Conservation (phyloP, 2,888 invertebrate species). For the Tromatobia lineatoria region DNA sequence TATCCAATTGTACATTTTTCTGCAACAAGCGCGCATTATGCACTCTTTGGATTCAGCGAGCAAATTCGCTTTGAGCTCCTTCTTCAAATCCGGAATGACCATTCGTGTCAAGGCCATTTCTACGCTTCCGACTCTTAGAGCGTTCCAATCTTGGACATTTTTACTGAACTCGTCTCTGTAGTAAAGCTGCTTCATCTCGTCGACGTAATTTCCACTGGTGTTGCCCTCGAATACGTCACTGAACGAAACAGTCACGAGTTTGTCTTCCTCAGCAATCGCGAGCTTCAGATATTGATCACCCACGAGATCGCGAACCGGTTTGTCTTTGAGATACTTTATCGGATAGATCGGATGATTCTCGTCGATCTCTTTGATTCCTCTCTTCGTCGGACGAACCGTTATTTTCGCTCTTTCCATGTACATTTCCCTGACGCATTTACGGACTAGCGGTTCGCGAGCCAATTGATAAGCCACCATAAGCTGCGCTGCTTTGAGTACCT, state of each 20-base stretch:
- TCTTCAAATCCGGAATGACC: slow-evolving; percentile 94
- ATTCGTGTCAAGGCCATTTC: slow-evolving; percentile 90
- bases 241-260: slow-evolving; percentile 89
- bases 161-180: slow-evolving; percentile 96
- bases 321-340: slow-evolving; percentile 95
- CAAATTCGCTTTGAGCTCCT: slow-evolving; percentile 92
- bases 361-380: slow-evolving; percentile 96
- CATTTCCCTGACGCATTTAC: slow-evolving; percentile 93
- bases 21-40: slow-evolving; percentile 92
- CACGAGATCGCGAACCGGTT: slow-evolving; percentile 94
- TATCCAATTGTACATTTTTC: slow-evolving; percentile 94
- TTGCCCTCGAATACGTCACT: slow-evolving; percentile 92
- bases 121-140: slow-evolving; percentile 93
- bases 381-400: slow-evolving; percentile 92
- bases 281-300: slow-evolving; percentile 96
- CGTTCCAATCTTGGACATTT: slow-evolving; percentile 97
- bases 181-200: slow-evolving; percentile 94
- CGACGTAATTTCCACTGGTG: slow-evolving; percentile 84
- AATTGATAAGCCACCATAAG: slow-evolving; percentile 97
- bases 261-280: slow-evolving; percentile 92
- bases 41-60: slow-evolving; percentile 94
- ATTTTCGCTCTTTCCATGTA: slow-evolving; percentile 95
- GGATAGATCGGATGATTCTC: slow-evolving; percentile 95
- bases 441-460: slow-evolving; percentile 94
- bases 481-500: slow-evolving; percentile 94